Base-by-base conservation (phyloP, 2,888 invertebrate genomes). In the Steinernema hermaphroditum region DNA sequence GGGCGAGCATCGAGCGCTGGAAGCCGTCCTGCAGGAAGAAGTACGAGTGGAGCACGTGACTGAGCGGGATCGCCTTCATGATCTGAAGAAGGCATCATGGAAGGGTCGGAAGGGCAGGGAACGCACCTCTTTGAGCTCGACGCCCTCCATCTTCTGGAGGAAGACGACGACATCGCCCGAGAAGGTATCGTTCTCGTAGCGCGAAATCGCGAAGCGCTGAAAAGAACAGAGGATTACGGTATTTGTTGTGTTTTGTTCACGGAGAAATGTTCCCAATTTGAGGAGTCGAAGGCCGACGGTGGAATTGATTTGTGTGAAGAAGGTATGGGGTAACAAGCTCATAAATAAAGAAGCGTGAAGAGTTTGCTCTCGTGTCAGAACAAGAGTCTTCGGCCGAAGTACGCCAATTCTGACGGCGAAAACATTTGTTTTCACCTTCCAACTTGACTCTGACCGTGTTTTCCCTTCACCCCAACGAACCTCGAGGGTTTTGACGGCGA, bases 11-110 rank as follows among this genome's bases (percentile, higher is more conserved):
- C 12, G 76, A 77, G 69, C 82, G 72, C 27, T 81, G 80, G 75
- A 85, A 85, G 50, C 79, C 76, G 34, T 83, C 83, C 68, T 85
- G 85, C 16, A 85, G 78, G 69, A 82, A 74, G 73, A 78, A 82
- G 71, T 85, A 85, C 2, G 81, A 79, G 70, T 85, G 81, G n/a
- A 85, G 74, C 19, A 85, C 80, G 73, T 83, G 72, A 68, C 81
- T 80, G 19, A 82, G 70, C 6, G 85, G 84, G 68, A 85, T 81
- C 12, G 81, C 77, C 74, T 81, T 81, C 71, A 84, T 74, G 27
- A 85, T 82, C 76, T 82, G 62, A 34, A 78, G 14, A 46, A 14
- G 2, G 2, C 46, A 2, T 2, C 2, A 2, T 46, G 14, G 19
- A 2, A 46, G 19, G 9, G 14, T 14, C 14, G 8, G 41, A 14